These are phyloP conservation scores for Saccopteryx bilineata DNA, from an alignment of 2,113 vertebrate genomes.

Conservation along the genomic window DNA sequence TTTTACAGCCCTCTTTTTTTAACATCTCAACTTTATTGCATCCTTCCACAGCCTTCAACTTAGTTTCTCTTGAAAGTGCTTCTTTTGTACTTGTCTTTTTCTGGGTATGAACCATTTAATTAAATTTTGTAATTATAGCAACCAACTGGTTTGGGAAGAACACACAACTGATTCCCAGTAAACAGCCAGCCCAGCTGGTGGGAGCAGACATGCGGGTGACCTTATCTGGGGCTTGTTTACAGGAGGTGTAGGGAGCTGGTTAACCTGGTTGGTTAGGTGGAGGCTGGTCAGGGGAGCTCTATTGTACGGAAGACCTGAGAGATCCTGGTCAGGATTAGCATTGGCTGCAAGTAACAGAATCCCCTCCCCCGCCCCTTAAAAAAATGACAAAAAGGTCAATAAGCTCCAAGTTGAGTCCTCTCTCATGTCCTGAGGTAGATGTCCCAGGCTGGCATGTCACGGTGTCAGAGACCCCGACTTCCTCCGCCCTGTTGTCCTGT, in stretches of 20 bases:
- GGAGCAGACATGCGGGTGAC: not conserved
- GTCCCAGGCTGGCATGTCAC: not conserved
- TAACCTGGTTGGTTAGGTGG: not conserved
- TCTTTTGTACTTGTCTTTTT: not conserved
- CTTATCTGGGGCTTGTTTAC: fast-evolving
- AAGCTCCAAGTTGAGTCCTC: not conserved
- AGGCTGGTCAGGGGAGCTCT: not conserved
- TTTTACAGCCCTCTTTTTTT: not conserved
- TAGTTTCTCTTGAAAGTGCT: not conserved
- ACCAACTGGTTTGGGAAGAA: not conserved
- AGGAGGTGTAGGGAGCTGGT: not conserved
- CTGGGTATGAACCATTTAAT: not conserved
- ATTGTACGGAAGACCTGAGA: not conserved
- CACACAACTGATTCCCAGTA: not conserved
- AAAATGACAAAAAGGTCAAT: not conserved
- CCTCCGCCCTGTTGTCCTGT: not conserved
- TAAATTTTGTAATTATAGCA: not conserved
- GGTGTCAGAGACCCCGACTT: not conserved
- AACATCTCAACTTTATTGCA: not conserved
- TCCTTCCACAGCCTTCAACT: not conserved
- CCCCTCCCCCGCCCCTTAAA: too few relatives aligned
- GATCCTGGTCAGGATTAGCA: not conserved
- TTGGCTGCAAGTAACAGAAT: not conserved
- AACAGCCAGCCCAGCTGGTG: not conserved
- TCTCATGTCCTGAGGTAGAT: not conserved